These are phyloP conservation scores for Telmatochromis sp. DNA, from an alignment of 2,113 vertebrate species.

Conservation along the genomic window DNA sequence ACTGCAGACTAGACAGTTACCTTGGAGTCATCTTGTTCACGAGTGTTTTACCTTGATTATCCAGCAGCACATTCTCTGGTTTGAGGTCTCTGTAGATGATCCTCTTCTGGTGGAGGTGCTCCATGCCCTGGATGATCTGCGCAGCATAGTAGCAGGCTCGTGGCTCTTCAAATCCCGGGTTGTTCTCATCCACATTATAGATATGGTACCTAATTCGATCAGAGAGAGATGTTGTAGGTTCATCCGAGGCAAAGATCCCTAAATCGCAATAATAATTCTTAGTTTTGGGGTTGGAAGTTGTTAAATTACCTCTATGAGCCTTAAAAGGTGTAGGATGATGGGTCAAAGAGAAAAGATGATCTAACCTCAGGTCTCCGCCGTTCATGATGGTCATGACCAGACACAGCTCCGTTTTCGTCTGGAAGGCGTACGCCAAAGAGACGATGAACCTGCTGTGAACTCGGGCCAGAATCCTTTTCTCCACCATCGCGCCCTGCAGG, in stretches of 20 bases:
- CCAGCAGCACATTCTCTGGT: constrained; percentile 87
- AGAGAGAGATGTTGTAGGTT: not conserved
- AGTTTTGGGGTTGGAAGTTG: not conserved
- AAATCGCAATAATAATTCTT: not conserved
- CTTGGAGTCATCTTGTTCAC: not conserved
- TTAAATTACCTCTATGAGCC: not conserved
- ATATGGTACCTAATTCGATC: constrained; percentile 68
- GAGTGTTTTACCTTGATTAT: constrained; percentile 69
- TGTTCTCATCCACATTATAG: constrained; percentile 76
- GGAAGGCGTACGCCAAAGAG: constrained; percentile 81
- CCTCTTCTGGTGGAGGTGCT: constrained; percentile 75
- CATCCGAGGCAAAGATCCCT: not conserved
- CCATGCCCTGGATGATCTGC: constrained; percentile 77
- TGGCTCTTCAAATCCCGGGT: constrained; percentile 67
- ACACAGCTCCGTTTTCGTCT: constrained; percentile 81
- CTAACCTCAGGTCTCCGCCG: constrained; percentile 81
- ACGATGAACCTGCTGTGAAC: constrained; percentile 85
- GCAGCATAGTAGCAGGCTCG: constrained; percentile 69
- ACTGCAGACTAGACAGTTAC: not conserved
- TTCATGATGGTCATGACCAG: constrained; percentile 92
- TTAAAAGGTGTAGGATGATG: not conserved
- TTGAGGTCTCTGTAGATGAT: constrained; percentile 85
- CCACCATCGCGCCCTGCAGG: constrained; percentile 77
- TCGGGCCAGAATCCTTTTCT: constrained; percentile 84
- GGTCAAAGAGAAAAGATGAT: not conserved